A percentile compares a stretch with the other conserved stretches of the same genome.
phyloP scores from a whole-genome alignment of 1,140 invertebrate genomes.

The Propsilocerus akamusi region DNA sequence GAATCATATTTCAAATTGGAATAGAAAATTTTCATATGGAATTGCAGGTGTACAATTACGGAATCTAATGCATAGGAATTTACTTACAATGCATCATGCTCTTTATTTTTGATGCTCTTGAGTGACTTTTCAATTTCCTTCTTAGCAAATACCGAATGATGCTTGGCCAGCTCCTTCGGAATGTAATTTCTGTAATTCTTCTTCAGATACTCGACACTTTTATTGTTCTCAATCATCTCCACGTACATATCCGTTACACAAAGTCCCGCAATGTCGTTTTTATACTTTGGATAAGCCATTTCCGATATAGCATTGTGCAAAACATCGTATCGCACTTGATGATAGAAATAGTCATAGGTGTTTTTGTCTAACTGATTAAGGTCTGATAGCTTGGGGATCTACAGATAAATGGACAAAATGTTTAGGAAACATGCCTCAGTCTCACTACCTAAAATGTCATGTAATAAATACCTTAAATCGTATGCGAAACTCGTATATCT shows the following conservation, averaged over 20 bases:
- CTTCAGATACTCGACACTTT: conserved; percentile 40
- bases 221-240: conserved; percentile 50
- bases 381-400: conserved; percentile 35
- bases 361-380: conserved; percentile 46
- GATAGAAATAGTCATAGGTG: conserved; percentile 70
- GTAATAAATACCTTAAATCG: conserved; percentile 45
- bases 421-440: not conserved
- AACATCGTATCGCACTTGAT: conserved; percentile 64
- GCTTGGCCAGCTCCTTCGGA: conserved; percentile 52
- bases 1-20: not conserved
- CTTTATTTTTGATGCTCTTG: conserved; percentile 33
- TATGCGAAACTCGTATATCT: conserved; percentile 51
- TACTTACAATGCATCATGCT: conserved; percentile 34
- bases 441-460: not conserved
- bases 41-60: not conserved
- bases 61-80: conserved; percentile 3
- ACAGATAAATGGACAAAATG: not conserved
- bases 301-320: conserved; percentile 57
- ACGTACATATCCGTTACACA: conserved; percentile 72
- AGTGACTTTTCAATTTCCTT: conserved; percentile 50
- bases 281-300: conserved; percentile 52
- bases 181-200: conserved; percentile 63
- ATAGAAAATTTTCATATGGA: not conserved
- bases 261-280: conserved; percentile 55
- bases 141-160: conserved; percentile 53